Evolutionary conservation across 2,888 invertebrate genomes (phyloP).

Genomic region (Oxytorus armatus): DNA sequence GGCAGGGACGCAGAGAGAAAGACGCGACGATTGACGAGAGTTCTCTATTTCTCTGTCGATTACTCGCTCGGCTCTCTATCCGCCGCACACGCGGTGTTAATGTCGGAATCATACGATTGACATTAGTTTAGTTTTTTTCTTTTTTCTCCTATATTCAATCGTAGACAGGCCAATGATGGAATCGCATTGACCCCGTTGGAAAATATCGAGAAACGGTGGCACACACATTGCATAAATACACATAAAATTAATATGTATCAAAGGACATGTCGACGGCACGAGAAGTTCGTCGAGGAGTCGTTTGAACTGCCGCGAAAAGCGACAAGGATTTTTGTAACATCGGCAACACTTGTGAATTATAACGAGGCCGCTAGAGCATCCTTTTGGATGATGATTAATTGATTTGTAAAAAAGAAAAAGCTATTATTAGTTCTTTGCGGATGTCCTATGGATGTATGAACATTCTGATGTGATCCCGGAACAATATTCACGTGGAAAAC

Average conservation of each 20-base stretch:
- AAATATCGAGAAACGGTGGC: slow-evolving; percentile 70
- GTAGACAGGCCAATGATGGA: slow-evolving; percentile 67
- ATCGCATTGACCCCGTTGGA: slow-evolving; percentile 78
- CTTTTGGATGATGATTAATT: slow-evolving; percentile 24
- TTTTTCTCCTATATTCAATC: slow-evolving; percentile 42
- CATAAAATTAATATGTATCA: background rate
- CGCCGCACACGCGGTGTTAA: slow-evolving; percentile 53
- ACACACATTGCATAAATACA: slow-evolving; percentile 61
- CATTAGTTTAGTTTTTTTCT: slow-evolving; percentile 56
- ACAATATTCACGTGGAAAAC: background rate
- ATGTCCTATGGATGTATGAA: background rate
- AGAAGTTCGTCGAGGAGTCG: slow-evolving; percentile 15
- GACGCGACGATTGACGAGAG: slow-evolving; percentile 67
- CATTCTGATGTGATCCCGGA: background rate
- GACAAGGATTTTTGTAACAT: slow-evolving; percentile 46
- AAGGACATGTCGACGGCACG: slow-evolving; percentile 53
- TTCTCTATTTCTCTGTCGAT: background rate
- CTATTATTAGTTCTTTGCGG: background rate
- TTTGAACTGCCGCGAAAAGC: slow-evolving; percentile 35
- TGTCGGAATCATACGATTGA: slow-evolving; percentile 56
- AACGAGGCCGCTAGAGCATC: slow-evolving; percentile 14
- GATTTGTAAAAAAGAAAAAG: background rate
- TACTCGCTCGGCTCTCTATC: slow-evolving; percentile 31
- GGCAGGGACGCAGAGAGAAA: too few species aligned
- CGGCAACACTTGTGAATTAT: slow-evolving; percentile 12